Conservation (phyloP, 2,797 vertebrate species). For the Pogoniulus pusillus region DNA sequence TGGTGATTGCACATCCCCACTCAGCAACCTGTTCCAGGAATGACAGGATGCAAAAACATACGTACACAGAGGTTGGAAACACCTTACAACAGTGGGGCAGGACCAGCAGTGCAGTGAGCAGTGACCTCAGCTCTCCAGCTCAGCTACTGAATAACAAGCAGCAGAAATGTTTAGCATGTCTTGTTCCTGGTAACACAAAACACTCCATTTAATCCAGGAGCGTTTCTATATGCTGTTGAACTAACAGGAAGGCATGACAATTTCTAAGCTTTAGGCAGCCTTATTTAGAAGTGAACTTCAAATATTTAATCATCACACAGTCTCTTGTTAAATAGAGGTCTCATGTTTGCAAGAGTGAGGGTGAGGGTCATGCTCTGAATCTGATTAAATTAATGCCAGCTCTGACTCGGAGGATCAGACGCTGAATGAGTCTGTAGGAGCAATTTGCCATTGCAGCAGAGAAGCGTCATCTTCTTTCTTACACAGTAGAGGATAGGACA, state of each 20-base stretch:
- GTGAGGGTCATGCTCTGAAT: not conserved
- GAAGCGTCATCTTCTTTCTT: not conserved
- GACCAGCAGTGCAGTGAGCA: not conserved
- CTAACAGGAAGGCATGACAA: not conserved
- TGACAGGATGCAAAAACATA: not conserved
- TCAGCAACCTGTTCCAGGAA: not conserved
- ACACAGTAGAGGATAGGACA: not conserved
- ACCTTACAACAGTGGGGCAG: not conserved
- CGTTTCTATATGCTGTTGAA: not conserved
- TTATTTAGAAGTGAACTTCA: slow-evolving; percentile 7
- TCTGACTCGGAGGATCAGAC: not conserved
- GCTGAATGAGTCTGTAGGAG: not conserved
- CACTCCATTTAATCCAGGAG: not conserved
- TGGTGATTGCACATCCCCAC: not conserved
- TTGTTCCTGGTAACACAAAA: not conserved
- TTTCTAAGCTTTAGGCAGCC: not conserved
- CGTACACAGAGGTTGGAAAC: accelerated
- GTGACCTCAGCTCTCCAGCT: not conserved
- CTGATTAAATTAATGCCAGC: not conserved
- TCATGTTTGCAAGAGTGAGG: not conserved
- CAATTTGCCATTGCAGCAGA: slow-evolving; percentile 6
- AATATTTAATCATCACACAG: not conserved
- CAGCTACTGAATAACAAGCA: not conserved
- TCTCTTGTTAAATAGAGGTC: not conserved
- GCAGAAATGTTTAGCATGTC: not conserved